Evolutionary conservation across 2,888 invertebrate genomes (phyloP), one percentile per base, ranked within the genome.

Genomic region (Malacosoma neustria): DNA sequence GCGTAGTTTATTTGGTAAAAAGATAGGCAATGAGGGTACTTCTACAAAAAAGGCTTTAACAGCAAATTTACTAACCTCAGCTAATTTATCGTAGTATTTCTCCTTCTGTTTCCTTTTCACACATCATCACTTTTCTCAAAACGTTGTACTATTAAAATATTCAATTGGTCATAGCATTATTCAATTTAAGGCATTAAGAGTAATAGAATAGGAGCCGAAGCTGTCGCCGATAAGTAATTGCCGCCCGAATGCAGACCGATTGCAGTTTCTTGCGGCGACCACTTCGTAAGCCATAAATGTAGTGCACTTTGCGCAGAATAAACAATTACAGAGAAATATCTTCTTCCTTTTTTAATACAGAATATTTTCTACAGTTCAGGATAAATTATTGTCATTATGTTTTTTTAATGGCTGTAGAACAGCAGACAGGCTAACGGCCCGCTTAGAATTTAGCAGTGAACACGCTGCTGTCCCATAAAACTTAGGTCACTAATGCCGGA

Each of bases 201-300:
- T 22, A 22, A 22, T 9, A 22, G 22, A 22, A 22, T 22, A 22
- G 22, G 22, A 22, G 5, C 22, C 22, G 54, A 37, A 13, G 33
- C 54, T 55, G 58, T 63, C 63, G 65, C 62, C 61, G 63, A 64
- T 67, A 67, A 72, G 72, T 75, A 72, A 75, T 75, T 73, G 72
- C 62, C 54, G 62, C 51, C 56, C 59, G 66, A 67, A 61, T 61
- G 57, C 60, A 54, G 54, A 44, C 49, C 42, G 54, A 42, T 45
- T 38, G 46, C 35, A 39, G 50, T 61, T 64, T 72, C 72, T 71
- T 61, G 59, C 45, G 31, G 34, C 40, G 15, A 29, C 37, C 42
- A 41, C 35, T 42, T 32, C 31, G 31, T 36, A 33, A 35, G 15
- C 60, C 62, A 47, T 59, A 56, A 46, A 61, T 45, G 64, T 49